phyloP scores from a whole-genome alignment of 2,113 vertebrate species.

The Takifugu bimaculatus region DNA sequence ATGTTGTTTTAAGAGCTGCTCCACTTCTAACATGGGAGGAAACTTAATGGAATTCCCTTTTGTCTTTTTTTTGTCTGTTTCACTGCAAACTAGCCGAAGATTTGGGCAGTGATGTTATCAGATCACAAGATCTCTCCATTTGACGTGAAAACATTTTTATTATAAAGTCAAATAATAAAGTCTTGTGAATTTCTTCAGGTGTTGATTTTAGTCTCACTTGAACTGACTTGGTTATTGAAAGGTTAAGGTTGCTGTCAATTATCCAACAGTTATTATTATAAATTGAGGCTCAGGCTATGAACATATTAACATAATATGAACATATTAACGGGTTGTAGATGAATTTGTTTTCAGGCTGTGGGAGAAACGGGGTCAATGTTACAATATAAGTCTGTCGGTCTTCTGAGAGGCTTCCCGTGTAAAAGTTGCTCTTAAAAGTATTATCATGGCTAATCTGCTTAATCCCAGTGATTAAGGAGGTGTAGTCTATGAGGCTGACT shows the following conservation, averaged over 20 bases:
- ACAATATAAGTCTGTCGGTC: conserved; percentile 15
- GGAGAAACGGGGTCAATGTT: conserved; percentile 32
- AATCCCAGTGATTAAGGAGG: conserved; percentile 63
- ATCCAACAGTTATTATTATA: too few species aligned
- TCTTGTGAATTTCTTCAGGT: too few species aligned
- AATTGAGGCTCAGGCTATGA: background rate
- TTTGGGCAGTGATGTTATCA: too few species aligned
- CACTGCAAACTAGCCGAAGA: background rate
- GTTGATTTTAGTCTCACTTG: too few species aligned
- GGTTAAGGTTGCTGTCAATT: too few species aligned
- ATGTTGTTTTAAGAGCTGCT: conserved; percentile 21
- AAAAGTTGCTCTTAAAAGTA: conserved; percentile 69
- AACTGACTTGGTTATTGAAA: too few species aligned
- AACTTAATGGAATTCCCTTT: conserved; percentile 9
- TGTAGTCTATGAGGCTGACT: conserved; percentile 43
- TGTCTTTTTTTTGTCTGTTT: background rate
- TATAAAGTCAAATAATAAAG: too few species aligned
- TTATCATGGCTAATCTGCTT: conserved; percentile 71
- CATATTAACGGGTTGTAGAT: background rate
- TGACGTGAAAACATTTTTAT: too few species aligned
- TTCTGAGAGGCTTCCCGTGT: conserved; percentile 46
- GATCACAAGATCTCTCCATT: too few species aligned
- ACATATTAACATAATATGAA: background rate
- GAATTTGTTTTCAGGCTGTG: conserved; percentile 8
- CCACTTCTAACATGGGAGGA: conserved; percentile 22